Evolutionary conservation across 2,113 vertebrate species (phyloP).

Genomic region (Haplochromis burtoni): DNA sequence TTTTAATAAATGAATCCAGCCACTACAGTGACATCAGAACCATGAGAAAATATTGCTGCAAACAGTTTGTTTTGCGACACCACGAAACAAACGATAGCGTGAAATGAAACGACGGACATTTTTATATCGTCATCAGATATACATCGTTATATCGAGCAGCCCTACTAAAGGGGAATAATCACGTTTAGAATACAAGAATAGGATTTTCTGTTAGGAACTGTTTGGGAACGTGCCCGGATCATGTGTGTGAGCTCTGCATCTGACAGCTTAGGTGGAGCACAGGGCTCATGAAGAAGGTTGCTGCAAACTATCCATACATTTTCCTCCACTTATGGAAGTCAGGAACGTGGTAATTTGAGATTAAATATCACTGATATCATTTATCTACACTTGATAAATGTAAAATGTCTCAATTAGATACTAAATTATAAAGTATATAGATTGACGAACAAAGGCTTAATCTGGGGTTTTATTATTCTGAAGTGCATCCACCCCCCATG

Average conservation of each 20-base stretch:
- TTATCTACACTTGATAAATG: background rate
- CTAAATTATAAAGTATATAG: background rate
- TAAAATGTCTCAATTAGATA: background rate
- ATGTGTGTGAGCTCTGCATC: background rate
- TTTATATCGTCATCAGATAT: accelerated
- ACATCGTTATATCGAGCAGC: accelerated
- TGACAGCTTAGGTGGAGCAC: background rate
- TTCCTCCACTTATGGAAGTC: background rate
- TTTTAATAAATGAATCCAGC: accelerated
- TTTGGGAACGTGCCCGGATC: background rate
- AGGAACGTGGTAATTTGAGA: background rate
- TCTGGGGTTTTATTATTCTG: background rate
- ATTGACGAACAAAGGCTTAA: background rate
- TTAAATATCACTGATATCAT: background rate
- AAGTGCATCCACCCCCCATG: background rate
- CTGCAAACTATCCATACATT: background rate
- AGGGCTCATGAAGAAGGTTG: background rate
- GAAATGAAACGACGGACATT: accelerated
- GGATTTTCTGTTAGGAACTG: background rate
- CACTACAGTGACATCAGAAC: accelerated
- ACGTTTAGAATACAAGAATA: background rate
- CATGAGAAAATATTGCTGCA: accelerated
- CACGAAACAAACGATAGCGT: accelerated
- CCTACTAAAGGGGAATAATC: background rate
- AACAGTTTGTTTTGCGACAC: background rate